phyloP scores from a whole-genome alignment of 2,113 vertebrate species.

The Eulemur rufifrons region DNA sequence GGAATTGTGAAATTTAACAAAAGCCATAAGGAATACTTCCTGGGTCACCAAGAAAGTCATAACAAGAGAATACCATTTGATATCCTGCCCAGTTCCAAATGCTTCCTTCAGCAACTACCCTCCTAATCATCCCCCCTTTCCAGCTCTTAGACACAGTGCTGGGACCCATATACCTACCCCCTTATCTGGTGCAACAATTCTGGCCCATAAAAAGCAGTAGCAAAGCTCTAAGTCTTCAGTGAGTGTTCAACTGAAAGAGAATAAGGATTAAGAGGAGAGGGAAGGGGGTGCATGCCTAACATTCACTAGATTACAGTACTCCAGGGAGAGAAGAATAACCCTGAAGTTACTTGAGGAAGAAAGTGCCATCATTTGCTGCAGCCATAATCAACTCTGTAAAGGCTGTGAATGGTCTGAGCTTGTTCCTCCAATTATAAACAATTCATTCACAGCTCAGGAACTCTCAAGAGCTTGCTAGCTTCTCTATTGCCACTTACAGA shows the following conservation, averaged over 20 bases:
- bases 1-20: slow-evolving; percentile 48
- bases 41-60: slow-evolving; percentile 54
- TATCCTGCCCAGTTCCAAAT: neutral
- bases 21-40: slow-evolving; percentile 61
- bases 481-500: neutral
- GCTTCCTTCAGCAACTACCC: neutral
- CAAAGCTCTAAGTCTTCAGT: neutral
- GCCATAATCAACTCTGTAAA: neutral
- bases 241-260: neutral
- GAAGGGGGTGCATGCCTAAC: neutral
- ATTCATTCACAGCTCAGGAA: slow-evolving; percentile 30
- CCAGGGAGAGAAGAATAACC: neutral
- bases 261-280: neutral
- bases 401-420: neutral
- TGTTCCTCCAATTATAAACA: slow-evolving; percentile 27
- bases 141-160: neutral
- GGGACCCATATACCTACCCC: neutral
- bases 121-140: neutral
- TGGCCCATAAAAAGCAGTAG: neutral
- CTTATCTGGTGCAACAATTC: neutral
- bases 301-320: neutral
- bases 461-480: slow-evolving; percentile 6
- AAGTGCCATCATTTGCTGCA: neutral
- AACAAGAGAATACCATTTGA: slow-evolving; percentile 5
- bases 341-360: neutral